phyloP scores from a whole-genome alignment of 2,113 vertebrate species.

The Artemisiospiza belli region DNA sequence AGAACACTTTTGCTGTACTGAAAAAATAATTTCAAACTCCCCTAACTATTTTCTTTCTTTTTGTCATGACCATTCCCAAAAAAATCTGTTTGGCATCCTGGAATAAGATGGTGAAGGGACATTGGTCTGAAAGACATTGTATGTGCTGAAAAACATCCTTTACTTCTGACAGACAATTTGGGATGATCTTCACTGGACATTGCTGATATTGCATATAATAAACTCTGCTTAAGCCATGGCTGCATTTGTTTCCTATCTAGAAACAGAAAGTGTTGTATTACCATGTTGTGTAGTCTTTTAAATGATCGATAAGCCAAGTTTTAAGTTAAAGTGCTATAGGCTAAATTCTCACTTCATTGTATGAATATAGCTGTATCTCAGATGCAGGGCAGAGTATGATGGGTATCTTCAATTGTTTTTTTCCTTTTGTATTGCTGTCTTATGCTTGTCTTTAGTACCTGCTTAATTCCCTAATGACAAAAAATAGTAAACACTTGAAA shows the following conservation, averaged over 20 bases:
- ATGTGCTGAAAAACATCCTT: background rate
- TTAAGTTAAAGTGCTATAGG: background rate
- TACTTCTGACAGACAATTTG: background rate
- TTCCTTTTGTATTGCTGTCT: background rate
- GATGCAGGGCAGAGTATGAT: background rate
- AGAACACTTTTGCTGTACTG: background rate
- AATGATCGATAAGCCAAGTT: background rate
- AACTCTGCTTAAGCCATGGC: background rate
- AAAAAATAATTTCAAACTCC: background rate
- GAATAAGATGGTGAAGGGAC: background rate
- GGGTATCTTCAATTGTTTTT: background rate
- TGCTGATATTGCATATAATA: background rate
- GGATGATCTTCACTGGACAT: background rate
- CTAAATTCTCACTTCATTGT: background rate
- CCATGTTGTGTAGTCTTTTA: background rate
- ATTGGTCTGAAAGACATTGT: background rate
- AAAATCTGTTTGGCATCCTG: background rate
- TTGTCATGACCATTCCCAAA: background rate
- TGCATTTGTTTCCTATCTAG: background rate
- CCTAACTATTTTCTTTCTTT: background rate
- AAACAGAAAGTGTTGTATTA: background rate
- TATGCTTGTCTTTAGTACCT: background rate
- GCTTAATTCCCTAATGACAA: background rate
- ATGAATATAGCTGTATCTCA: background rate
- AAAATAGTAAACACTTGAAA: background rate